Percentiles rank a stretch among this genome's conserved stretches.
Evolutionary conservation across 1,140 invertebrate genomes (phyloP).

Genomic region (Hestina assimilis): DNA sequence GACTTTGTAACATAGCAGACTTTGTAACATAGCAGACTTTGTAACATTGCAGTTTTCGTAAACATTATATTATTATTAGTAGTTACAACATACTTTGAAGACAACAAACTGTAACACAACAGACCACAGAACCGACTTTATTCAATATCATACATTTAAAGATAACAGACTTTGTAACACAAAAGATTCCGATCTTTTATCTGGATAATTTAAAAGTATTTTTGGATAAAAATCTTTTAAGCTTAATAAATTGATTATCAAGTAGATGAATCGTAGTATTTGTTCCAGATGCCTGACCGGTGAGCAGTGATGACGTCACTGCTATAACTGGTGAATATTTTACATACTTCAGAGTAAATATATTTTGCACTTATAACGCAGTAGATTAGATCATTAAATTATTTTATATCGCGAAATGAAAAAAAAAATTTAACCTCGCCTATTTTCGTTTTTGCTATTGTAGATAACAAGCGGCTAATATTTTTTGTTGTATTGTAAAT

Average conservation of each 20-base stretch:
- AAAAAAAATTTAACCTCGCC: slow-evolving; percentile 42
- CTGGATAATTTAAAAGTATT: too few species aligned
- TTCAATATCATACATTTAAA: too few species aligned
- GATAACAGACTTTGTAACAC: too few species aligned
- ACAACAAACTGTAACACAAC: too few species aligned
- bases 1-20: too few species aligned
- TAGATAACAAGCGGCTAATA: slow-evolving; percentile 62
- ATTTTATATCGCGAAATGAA: slow-evolving; percentile 48
- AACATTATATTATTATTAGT: too few species aligned
- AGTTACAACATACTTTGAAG: too few species aligned
- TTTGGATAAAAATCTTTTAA: too few species aligned
- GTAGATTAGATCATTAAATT: slow-evolving; percentile 49
- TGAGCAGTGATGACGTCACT: background rate
- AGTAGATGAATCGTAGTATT: slow-evolving; percentile 3
- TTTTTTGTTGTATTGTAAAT: slow-evolving; percentile 52
- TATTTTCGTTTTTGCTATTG: slow-evolving; percentile 52
- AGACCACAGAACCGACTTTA: too few species aligned
- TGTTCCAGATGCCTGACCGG: slow-evolving; percentile 44
- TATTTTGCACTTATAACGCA: slow-evolving; percentile 51
- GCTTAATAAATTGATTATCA: background rate
- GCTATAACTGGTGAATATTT: slow-evolving; percentile 23
- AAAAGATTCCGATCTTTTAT: too few species aligned
- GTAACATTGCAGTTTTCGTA: too few species aligned
- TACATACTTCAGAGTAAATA: slow-evolving; percentile 48
- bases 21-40: too few species aligned